Evolutionary conservation across 2,888 invertebrate species (phyloP).

Genomic region (Cartodere bifasciata): DNA sequence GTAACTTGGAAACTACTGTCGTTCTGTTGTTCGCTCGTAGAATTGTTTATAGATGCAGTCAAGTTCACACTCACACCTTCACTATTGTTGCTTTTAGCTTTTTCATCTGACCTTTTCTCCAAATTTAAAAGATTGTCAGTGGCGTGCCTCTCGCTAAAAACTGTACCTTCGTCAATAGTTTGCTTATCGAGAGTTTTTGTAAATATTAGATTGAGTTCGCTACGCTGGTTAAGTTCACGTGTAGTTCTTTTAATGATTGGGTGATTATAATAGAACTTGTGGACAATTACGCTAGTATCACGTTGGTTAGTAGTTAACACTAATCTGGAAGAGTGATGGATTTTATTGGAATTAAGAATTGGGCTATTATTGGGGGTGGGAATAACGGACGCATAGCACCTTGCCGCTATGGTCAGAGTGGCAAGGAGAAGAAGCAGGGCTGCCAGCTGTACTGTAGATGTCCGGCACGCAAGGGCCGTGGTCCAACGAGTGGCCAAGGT

Average conservation of each 20-base stretch:
- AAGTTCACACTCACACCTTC: constrained; percentile 15
- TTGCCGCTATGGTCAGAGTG: constrained; percentile 45
- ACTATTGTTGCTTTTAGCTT: constrained; percentile 11
- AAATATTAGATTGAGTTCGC: constrained; percentile 10
- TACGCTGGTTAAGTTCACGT: constrained; percentile 15
- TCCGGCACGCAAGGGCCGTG: constrained; percentile 28
- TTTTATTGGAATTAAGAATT: constrained; percentile 27
- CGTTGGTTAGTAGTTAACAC: constrained; percentile 29
- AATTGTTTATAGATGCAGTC: constrained; percentile 16
- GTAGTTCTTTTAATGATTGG: constrained; percentile 14
- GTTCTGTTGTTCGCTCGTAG: constrained; percentile 13
- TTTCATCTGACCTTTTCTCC: constrained; percentile 8
- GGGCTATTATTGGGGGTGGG: constrained; percentile 22
- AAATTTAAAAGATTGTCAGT: constrained; percentile 3
- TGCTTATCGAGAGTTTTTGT: too few relatives aligned
- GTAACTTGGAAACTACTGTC: constrained; percentile 15
- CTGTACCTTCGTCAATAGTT: not conserved
- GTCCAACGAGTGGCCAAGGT: constrained; percentile 29
- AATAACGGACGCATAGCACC: constrained; percentile 42
- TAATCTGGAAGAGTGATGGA: constrained; percentile 28
- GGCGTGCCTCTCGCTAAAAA: too few relatives aligned
- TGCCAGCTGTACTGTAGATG: constrained; percentile 27
- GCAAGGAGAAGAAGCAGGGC: constrained; percentile 27
- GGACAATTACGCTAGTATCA: constrained; percentile 28
- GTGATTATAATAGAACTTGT: not conserved